Conservation (phyloP, 2,797 vertebrate genomes). For the Australoheros facetus region DNA sequence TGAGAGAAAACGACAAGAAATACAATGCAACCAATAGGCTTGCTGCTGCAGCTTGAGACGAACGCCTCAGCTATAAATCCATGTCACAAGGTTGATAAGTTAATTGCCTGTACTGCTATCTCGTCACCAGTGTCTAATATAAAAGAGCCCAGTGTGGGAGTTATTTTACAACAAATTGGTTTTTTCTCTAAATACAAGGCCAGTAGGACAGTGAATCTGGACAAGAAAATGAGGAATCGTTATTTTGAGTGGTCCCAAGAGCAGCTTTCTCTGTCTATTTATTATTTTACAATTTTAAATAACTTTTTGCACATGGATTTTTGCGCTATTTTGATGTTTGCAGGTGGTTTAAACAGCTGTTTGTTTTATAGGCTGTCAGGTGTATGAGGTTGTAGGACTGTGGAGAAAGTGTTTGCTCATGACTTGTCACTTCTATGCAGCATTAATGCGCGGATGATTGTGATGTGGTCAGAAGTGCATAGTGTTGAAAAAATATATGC, state of each 20-base stretch:
- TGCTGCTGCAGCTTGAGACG: conserved; percentile 52
- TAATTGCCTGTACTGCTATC: conserved; percentile 76
- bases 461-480: conserved; percentile 46
- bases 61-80: conserved; percentile 73
- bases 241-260: conserved; percentile 24
- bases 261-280: neutral
- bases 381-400: neutral
- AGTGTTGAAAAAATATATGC: conserved; percentile 24
- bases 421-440: conserved; percentile 29
- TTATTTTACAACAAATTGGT: conserved; percentile 70
- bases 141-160: conserved; percentile 56
- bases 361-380: conserved; percentile 19
- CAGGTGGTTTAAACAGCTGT: conserved; percentile 7
- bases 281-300: neutral
- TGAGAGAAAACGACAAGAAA: conserved; percentile 68
- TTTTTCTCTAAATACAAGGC: conserved; percentile 43
- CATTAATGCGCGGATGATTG: conserved; percentile 21
- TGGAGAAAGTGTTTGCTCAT: conserved; percentile 3
- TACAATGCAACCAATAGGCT: conserved; percentile 60
- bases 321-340: neutral
- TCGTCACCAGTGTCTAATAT: conserved; percentile 65
- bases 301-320: neutral
- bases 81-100: conserved; percentile 75
- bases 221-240: conserved; percentile 46
- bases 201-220: conserved; percentile 25